phyloP scores from a whole-genome alignment of 2,888 invertebrate species.

The Cerastis rubricosa region DNA sequence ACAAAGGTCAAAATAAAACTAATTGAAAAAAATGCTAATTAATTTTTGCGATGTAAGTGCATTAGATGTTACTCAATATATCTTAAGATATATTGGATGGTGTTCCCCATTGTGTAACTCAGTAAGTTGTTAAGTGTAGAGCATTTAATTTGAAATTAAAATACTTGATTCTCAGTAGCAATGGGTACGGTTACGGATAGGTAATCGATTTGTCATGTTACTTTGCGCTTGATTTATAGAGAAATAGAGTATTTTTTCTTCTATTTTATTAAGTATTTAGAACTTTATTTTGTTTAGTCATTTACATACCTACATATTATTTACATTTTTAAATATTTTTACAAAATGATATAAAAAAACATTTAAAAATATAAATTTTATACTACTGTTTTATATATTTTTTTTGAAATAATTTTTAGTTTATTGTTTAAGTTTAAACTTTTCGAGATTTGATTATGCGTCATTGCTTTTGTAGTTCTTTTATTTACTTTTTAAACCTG shows the following conservation, averaged over 20 bases:
- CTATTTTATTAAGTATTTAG: background rate
- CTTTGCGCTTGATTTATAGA: constrained; percentile 41
- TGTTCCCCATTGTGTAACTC: constrained; percentile 42
- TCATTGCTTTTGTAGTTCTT: background rate
- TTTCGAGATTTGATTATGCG: background rate
- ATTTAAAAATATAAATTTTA: too few species aligned
- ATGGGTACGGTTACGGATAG: constrained; percentile 37
- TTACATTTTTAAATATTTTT: too few species aligned
- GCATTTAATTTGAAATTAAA: constrained; percentile 63
- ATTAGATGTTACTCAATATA: constrained; percentile 47
- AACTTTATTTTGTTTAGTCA: too few species aligned
- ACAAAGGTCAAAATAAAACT: constrained; percentile 63
- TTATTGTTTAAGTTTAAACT: constrained; percentile 6
- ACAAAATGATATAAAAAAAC: too few species aligned
- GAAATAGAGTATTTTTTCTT: constrained; percentile 25
- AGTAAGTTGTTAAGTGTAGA: constrained; percentile 42
- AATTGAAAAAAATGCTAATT: constrained; percentile 53
- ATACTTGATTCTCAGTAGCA: constrained; percentile 54
- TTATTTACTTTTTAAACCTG: constrained; percentile 35
- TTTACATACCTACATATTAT: too few species aligned
- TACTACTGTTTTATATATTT: too few species aligned
- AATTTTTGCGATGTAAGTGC: constrained; percentile 43
- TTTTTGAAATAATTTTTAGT: too few species aligned
- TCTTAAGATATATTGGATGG: constrained; percentile 55
- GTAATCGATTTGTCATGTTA: constrained; percentile 60